Base-by-base conservation (phyloP, 1,140 invertebrate genomes). In the Potamilus streckersoni region DNA sequence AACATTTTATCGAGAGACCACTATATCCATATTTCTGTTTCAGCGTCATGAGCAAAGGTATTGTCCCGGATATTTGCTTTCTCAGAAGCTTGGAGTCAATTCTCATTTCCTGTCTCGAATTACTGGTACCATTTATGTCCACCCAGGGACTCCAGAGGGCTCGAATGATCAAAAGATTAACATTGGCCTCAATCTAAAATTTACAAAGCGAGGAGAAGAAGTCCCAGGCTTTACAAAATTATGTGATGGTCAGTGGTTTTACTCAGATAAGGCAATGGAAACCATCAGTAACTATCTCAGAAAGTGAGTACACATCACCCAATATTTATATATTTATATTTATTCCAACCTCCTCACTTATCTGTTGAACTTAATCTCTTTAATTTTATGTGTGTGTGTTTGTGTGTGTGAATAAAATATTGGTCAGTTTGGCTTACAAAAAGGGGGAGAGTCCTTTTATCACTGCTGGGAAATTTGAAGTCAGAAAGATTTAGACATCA, bases 101-200 rank as follows among this genome's bases (percentile, higher is more conserved):
- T 86, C 91, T 0, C 92, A 93, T 76, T 89, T 97, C 67, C 85
- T 98, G 66, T 94, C 95, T 1, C 92, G 95, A 31, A 93, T 98
- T 19, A 98, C 96, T 0, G 96, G 96, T 2, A 93, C 93, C 6
- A 92, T 98, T 64, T 94, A 93, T 75, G 91, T 97, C 17, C 78
- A 89, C 23, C 74, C 82, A 76, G 78, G 87, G 58, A 79, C 80
- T 31, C 80, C 75, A 59, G 80, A 82, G 61, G 17, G 70, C 14
- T 68, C 69, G 0, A 64, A 61, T 27, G 78, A 78, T 56, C 77
- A 83, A 73, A 38, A 79, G 70, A 86, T 94, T 31, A 98, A 98
- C 86, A 92, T 98, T 55, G 97, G 97, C 0, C 91, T 99, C 16
- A 96, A 97, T 88, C 91, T 99, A 2, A 99, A 98, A 88, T 96